Evolutionary conservation across 2,888 invertebrate genomes (phyloP), one percentile per base, ranked within the genome.

Genomic region (Drosophila mercatorum): DNA sequence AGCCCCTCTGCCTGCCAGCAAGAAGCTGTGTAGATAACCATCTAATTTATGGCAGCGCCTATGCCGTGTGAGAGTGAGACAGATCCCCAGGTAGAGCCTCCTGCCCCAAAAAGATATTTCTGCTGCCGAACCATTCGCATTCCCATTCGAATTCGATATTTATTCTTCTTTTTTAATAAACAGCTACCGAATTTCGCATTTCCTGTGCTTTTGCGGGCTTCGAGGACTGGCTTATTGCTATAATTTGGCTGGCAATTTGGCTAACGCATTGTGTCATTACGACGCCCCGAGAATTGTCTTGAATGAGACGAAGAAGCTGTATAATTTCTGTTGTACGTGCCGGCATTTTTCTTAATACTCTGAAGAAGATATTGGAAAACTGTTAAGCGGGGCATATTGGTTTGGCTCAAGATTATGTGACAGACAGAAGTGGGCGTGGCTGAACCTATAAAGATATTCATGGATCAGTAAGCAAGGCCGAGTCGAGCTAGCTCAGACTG

Each of bases 101-200:
- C 17, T n/a, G 56, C 12, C 57, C 69, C 34, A 34, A 51, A 31
- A 57, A 66, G 56, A 81, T 72, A 63, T 56, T 58, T 60, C 17
- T 66, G 56, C 34, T 17, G 38, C 58, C 34, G 10, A 34, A 34
- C 65, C 68, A 56, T 46, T 59, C 40, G 56, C n/a, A 49, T 53
- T 53, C 51, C n/a, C 69, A 53, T 51, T 60, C 41, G 58, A 8
- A 53, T 53, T 53, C 51, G 40, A 49, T 36, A 55, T 51, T 49
- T 36, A 68, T 51, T 53, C 51, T 53, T 53, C 53, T 53, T 38
- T 61, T 26, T 81, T 87, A 86, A 90, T 90, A 90, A 87, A 83
- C 81, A 73, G 87, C 87, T 87, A 87, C 87, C 81, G 87, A 90
- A 87, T 87, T 87, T 87, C 87, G 89, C 87, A 89, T 87, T 89